These are phyloP conservation scores for Sinohyriopsis cumingii DNA, from an alignment of 2,888 invertebrate genomes.

Conservation along the genomic window DNA sequence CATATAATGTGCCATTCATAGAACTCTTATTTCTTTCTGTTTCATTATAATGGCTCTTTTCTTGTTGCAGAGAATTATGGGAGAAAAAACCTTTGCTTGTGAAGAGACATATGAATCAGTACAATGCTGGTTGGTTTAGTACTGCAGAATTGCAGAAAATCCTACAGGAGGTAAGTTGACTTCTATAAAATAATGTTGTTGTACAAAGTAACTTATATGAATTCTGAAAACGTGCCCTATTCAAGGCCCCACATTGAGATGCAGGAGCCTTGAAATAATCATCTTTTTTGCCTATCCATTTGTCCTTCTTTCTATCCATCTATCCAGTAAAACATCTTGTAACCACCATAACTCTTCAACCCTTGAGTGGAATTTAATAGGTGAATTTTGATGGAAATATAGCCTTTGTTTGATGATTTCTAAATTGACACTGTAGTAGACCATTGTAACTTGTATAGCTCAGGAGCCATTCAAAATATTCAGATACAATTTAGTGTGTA, in stretches of 20 bases:
- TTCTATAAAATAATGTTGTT: neutral
- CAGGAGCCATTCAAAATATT: too few species aligned
- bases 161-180: slow-evolving; percentile 73
- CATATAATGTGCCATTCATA: too few species aligned
- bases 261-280: neutral
- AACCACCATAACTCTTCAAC: too few species aligned
- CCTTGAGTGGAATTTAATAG: too few species aligned
- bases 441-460: too few species aligned
- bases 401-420: too few species aligned
- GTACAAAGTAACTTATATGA: neutral
- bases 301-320: neutral
- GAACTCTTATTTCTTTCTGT: too few species aligned
- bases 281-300: neutral
- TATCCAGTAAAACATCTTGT: too few species aligned
- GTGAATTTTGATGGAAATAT: too few species aligned
- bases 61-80: slow-evolving; percentile 76
- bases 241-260: neutral
- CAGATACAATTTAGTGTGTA: too few species aligned
- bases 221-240: neutral
- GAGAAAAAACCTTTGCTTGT: slow-evolving; percentile 86
- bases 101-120: slow-evolving; percentile 76
- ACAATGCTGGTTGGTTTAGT: slow-evolving; percentile 81
- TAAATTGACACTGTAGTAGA: too few species aligned
- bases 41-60: too few species aligned
- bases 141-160: slow-evolving; percentile 85